phyloP scores from a whole-genome alignment of 1,140 invertebrate species.

The Drosophila seguyi region DNA sequence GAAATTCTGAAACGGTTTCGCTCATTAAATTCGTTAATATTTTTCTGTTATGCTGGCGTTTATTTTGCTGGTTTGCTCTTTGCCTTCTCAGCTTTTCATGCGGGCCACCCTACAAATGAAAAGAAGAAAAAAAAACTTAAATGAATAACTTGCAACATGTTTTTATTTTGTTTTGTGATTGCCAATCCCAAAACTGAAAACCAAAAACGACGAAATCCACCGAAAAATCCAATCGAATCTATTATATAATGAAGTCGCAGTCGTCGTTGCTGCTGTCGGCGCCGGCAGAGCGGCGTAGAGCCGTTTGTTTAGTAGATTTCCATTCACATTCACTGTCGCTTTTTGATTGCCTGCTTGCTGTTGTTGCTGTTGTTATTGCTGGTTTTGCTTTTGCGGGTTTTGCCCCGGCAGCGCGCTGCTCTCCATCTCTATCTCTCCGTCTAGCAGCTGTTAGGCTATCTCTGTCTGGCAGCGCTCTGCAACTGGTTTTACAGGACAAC shows the following conservation, averaged over 20 bases:
- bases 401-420: constrained; percentile 11
- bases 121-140: constrained; percentile 3
- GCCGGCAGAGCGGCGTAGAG: constrained; percentile 29
- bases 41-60: constrained; percentile 33
- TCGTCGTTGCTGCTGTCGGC: constrained; percentile 16
- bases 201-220: constrained; percentile 33
- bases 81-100: constrained; percentile 26
- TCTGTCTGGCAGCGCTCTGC: constrained; percentile 15
- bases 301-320: constrained; percentile 79
- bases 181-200: constrained; percentile 43
- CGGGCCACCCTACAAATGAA: constrained; percentile 35
- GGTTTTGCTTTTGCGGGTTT: constrained; percentile 54
- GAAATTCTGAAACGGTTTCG: constrained; percentile 26
- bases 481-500: constrained; percentile 64
- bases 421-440: constrained; percentile 16
- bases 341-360: constrained; percentile 63
- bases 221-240: constrained; percentile 75
- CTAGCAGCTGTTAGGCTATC: constrained; percentile 17
- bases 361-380: constrained; percentile 24
- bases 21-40: constrained; percentile 47
- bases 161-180: constrained; percentile 40
- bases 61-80: constrained; percentile 2
- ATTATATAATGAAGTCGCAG: constrained; percentile 79
- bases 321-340: constrained; percentile 82
- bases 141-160: constrained; percentile 46